Percentiles rank a stretch among this genome's conserved stretches.
Conservation (phyloP, 2,113 vertebrate genomes). For the Narcine bancroftii region DNA sequence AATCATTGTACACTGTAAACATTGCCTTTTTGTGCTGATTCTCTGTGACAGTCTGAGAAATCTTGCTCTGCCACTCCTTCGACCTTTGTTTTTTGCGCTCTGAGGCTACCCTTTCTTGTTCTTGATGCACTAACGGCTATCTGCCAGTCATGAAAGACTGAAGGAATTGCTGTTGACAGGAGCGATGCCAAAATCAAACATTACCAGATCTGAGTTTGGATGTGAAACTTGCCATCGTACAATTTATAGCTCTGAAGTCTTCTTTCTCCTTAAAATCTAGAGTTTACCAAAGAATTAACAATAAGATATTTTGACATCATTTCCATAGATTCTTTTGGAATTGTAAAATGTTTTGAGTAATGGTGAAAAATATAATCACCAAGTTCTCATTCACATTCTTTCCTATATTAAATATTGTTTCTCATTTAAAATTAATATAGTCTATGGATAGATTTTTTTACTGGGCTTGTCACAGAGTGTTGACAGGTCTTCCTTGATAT, state of each 20-base stretch:
- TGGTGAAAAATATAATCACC: neutral
- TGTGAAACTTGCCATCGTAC: neutral
- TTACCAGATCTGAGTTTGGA: neutral
- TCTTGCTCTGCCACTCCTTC: neutral
- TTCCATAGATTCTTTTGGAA: neutral
- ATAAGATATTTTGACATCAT: neutral
- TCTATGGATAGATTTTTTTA: neutral
- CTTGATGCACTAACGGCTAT: no score
- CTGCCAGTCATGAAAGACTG: neutral
- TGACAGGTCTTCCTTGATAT: neutral
- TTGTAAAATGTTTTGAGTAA: neutral
- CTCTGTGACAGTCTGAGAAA: neutral
- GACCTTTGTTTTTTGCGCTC: neutral
- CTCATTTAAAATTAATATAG: neutral
- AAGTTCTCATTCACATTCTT: neutral
- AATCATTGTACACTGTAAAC: neutral
- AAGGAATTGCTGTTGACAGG: neutral
- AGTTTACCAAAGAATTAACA: neutral
- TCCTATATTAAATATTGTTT: neutral
- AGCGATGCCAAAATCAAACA: neutral
- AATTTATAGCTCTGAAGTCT: neutral
- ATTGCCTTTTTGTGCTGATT: neutral
- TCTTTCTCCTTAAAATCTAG: neutral
- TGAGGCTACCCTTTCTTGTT: neutral
- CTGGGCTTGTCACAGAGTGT: neutral